A percentile compares a stretch with the other conserved stretches of the same genome.
Conservation (phyloP, 2,888 invertebrate species). For the Galeopsomyia nigrocyanea region DNA sequence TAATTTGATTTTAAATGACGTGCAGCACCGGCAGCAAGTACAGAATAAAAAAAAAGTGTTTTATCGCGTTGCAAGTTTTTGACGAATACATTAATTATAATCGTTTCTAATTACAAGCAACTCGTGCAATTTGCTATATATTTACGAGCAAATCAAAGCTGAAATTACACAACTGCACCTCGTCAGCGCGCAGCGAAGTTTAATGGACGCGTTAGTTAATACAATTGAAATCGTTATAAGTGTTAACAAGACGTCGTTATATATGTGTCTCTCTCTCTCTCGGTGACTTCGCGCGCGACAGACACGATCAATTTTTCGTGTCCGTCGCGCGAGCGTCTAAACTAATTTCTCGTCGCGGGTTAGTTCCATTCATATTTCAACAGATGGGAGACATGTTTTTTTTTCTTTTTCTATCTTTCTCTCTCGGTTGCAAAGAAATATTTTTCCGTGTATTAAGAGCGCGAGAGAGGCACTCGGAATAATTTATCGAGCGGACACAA, state of each 20-base stretch:
- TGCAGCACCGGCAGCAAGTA: no score
- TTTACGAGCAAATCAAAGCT: constrained; percentile 20
- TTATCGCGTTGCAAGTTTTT: no score
- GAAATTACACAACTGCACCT: not conserved
- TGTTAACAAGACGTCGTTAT: constrained; percentile 28
- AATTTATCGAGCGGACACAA: constrained; percentile 19
- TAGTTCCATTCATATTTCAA: no score
- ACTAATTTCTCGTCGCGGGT: no score
- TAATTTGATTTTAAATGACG: no score
- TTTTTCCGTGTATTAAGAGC: not conserved
- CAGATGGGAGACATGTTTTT: not conserved
- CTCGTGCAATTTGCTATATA: no score
- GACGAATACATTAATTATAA: no score
- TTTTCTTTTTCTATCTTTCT: not conserved
- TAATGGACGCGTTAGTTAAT: constrained; percentile 13
- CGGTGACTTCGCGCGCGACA: not conserved
- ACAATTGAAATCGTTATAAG: constrained; percentile 20
- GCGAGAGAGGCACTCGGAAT: not conserved
- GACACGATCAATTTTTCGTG: constrained; percentile 32
- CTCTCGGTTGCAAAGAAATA: not conserved
- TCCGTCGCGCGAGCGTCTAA: no score
- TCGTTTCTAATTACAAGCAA: no score
- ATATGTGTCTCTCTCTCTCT: not conserved
- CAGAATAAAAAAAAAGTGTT: no score
- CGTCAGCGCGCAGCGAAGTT: not conserved